Percentiles rank a stretch among this genome's conserved stretches.
phyloP scores from a whole-genome alignment of 2,113 vertebrate genomes.

The Eubucco bourcierii region DNA sequence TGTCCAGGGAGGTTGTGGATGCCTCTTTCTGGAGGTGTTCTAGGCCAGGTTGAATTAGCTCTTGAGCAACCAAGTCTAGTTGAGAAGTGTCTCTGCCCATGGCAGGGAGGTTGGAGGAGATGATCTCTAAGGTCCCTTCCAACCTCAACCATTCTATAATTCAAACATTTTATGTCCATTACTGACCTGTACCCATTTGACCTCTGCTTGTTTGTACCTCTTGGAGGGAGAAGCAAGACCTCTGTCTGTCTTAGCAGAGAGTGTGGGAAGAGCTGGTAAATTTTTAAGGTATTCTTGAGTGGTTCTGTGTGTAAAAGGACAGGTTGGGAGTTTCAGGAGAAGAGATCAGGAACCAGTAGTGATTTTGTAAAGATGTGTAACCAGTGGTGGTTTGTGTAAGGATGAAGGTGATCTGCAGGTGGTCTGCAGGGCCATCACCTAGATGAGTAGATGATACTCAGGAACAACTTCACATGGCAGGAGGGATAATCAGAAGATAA shows the following conservation, averaged over 20 bases:
- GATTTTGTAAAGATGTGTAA: background rate
- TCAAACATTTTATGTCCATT: background rate
- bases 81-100: no score
- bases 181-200: background rate
- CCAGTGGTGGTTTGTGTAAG: background rate
- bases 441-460: background rate
- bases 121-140: no score
- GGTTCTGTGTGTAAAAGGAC: background rate
- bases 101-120: no score
- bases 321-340: background rate
- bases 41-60: no score
- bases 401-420: background rate
- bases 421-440: background rate
- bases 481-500: background rate
- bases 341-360: background rate
- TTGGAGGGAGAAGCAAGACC: background rate
- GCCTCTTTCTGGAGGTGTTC: no score
- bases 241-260: background rate
- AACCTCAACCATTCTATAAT: no score
- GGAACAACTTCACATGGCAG: background rate
- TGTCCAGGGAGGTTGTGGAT: no score
- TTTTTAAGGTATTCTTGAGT: background rate
- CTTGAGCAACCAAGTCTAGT: no score
- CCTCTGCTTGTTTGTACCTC: background rate
- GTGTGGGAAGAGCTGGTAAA: background rate